These are phyloP conservation scores for Merops nubicus DNA, from an alignment of 2,113 vertebrate genomes.

Conservation along the genomic window DNA sequence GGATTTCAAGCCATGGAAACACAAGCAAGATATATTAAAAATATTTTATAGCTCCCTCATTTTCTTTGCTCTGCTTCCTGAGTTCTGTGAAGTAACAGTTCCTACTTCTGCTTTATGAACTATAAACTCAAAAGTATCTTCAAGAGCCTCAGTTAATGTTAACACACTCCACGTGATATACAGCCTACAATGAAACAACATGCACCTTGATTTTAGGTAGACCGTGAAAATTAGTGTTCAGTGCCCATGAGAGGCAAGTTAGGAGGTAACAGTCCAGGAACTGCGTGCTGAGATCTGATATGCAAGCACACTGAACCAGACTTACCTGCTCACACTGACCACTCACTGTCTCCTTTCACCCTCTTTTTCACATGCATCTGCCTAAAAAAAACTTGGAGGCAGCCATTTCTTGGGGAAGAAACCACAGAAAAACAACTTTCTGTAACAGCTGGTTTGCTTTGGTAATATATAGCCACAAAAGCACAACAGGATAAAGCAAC, in stretches of 20 bases:
- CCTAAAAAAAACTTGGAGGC: too few species aligned
- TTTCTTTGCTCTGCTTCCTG: background rate
- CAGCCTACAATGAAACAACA: background rate
- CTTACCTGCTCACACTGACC: too few species aligned
- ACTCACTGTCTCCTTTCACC: too few species aligned
- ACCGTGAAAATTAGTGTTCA: background rate
- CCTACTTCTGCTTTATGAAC: background rate
- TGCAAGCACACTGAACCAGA: too few species aligned
- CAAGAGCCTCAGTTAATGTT: background rate
- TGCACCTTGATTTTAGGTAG: too few species aligned
- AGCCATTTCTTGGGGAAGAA: too few species aligned
- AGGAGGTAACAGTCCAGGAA: background rate
- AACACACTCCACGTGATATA: rapidly evolving
- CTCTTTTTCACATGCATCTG: too few species aligned
- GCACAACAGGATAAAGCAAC: too few species aligned
- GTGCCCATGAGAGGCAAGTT: background rate
- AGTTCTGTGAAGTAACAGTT: background rate
- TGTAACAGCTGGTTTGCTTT: too few species aligned
- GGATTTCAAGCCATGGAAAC: background rate
- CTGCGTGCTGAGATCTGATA: too few species aligned
- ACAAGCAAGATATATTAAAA: background rate
- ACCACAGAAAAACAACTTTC: too few species aligned
- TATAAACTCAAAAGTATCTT: background rate
- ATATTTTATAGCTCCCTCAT: background rate
- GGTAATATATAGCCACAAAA: too few species aligned